phyloP scores from a whole-genome alignment of 2,113 vertebrate species.

The Ginglymostoma cirratum region DNA sequence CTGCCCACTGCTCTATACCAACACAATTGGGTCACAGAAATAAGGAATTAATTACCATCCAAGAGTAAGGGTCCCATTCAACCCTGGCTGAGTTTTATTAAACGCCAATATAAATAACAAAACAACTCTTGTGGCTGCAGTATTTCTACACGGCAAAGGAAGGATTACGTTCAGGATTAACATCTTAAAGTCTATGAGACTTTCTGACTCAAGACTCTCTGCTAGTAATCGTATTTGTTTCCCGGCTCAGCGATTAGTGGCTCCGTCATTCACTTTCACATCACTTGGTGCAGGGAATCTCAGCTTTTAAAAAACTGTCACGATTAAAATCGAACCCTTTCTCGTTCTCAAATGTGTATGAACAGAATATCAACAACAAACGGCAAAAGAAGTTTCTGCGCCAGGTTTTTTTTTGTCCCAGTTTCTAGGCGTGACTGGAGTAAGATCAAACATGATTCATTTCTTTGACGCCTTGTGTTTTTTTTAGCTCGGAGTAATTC shows the following conservation, averaged over 20 bases:
- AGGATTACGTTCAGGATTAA: slow-evolving; percentile 75
- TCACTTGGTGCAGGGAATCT: slow-evolving; percentile 57
- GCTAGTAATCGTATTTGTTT: slow-evolving; percentile 78
- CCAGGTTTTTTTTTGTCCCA: background rate
- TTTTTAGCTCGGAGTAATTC: background rate
- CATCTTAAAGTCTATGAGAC: slow-evolving; percentile 79
- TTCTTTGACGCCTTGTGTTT: slow-evolving; percentile 22
- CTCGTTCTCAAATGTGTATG: slow-evolving; percentile 4
- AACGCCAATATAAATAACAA: slow-evolving; percentile 83
- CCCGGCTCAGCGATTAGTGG: slow-evolving; percentile 71
- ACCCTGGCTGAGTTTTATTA: slow-evolving; percentile 71
- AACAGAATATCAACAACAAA: slow-evolving; percentile 11
- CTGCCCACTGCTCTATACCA: slow-evolving; percentile 67
- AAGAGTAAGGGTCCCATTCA: slow-evolving; percentile 75
- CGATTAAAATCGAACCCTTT: background rate
- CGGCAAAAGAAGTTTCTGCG: background rate
- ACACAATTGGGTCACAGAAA: slow-evolving; percentile 79
- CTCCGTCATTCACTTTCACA: slow-evolving; percentile 54
- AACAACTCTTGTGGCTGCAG: slow-evolving; percentile 75
- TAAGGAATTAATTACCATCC: slow-evolving; percentile 80
- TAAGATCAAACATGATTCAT: background rate
- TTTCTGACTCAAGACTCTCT: slow-evolving; percentile 76
- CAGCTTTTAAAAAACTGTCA: slow-evolving; percentile 58
- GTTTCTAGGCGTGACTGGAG: background rate
- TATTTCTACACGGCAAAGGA: slow-evolving; percentile 76